phyloP scores from a whole-genome alignment of 2,797 vertebrate genomes.

The Zalophus californianus region DNA sequence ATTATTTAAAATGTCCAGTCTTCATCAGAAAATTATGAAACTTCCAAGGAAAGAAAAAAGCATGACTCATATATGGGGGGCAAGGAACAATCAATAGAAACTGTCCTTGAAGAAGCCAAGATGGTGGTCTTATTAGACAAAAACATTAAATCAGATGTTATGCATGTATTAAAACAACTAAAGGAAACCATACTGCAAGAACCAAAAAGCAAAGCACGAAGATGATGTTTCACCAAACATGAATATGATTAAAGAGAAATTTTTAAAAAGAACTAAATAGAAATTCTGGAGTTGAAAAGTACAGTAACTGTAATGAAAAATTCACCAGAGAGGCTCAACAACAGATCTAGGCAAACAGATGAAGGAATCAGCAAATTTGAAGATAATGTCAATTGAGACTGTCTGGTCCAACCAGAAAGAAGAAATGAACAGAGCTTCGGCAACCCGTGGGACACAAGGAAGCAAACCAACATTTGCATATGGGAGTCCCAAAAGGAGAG shows the following conservation, averaged over 20 bases:
- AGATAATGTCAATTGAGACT: background rate
- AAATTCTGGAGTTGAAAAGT: background rate
- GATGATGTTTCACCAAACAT: background rate
- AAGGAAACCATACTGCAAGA: background rate
- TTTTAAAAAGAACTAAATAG: background rate
- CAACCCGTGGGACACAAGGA: background rate
- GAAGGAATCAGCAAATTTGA: background rate
- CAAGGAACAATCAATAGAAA: background rate
- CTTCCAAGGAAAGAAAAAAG: background rate
- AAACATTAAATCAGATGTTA: background rate
- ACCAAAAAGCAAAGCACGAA: background rate
- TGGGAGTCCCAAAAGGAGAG: background rate
- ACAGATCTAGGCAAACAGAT: background rate
- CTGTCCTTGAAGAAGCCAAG: background rate
- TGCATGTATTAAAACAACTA: background rate
- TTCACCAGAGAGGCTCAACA: background rate
- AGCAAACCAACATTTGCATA: background rate
- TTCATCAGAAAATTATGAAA: background rate
- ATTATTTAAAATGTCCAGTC: slow-evolving; percentile 14
- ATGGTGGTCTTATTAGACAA: background rate
- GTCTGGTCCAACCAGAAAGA: background rate
- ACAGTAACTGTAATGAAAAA: background rate
- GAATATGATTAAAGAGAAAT: background rate
- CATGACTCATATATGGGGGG: background rate
- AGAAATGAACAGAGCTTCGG: background rate